Base-by-base conservation (phyloP, 2,113 vertebrate genomes). In the Cettia cetti region DNA sequence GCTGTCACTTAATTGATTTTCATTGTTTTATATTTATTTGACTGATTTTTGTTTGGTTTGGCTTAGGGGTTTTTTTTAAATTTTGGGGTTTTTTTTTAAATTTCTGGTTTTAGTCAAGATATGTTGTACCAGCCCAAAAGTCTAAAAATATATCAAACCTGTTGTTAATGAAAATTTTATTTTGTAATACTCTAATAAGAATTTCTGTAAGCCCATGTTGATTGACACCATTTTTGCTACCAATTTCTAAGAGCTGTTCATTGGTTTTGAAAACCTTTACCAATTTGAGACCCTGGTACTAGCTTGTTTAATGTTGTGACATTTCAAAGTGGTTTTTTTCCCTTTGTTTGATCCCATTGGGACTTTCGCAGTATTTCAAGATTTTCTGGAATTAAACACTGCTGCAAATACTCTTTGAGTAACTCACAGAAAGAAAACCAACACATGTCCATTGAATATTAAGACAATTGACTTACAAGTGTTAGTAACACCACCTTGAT, bases 331-430 rank as follows among this genome's bases (percentile, higher is more conserved):
- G 4, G 6, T 28, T 27, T 23, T 54, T 63, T 35, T 33, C 4
- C 8, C 10, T 18, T 31, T 35, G 64, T 42, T 49, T 54, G 35
- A 64, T 8, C 15, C 45, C 13, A 7, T 15, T 72, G 40, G 31
- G 56, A 64, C 28, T 72, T 66, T 40, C 5, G 30, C 24, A 52
- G 0, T 89, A 76, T 90, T 79, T 57, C 27, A 68, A 20, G 65
- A 49, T 49, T 94, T 95, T 71, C 28, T 91, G 61, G 37, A 82
- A 88, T 76, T 52, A 82, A 90, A n/a, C 33, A 37, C 37, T 64
- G 10, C 49, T 92, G n/a, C 49, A 90, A 64, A 60, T 50, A 64
- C 59, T 72, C 39, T 54, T 87, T 42, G 49, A 69, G 26, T 85
- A 79, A 50, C 30, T 78, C 40, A 16, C 26, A 19, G 27, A 19